Evolutionary conservation across 2,888 invertebrate genomes (phyloP).

Genomic region (Mimumesa dahlbomi): DNA sequence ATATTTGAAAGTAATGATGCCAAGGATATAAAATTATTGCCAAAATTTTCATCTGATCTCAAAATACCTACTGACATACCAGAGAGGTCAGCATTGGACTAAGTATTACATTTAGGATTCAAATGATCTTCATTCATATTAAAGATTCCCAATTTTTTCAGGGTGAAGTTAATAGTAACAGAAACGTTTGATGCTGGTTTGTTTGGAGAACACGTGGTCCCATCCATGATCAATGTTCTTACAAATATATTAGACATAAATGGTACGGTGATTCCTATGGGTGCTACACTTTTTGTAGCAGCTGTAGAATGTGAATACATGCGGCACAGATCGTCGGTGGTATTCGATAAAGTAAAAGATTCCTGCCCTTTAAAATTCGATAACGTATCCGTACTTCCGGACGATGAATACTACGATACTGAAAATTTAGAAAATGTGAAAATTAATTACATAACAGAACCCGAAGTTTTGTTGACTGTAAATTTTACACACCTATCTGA

Average conservation of each 20-base stretch:
- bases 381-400: slow-evolving; percentile 74
- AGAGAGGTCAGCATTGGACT: slow-evolving; percentile 80
- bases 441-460: slow-evolving; percentile 83
- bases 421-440: slow-evolving; percentile 84
- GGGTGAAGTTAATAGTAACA: slow-evolving; percentile 85
- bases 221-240: slow-evolving; percentile 87
- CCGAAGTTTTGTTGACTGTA: slow-evolving; percentile 82
- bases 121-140: neutral
- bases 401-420: slow-evolving; percentile 85
- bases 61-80: slow-evolving; percentile 81
- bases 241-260: slow-evolving; percentile 81
- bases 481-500: slow-evolving; percentile 84
- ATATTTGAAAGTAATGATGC: slow-evolving; percentile 82
- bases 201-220: slow-evolving; percentile 88
- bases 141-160: slow-evolving; percentile 20
- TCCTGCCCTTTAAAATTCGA: slow-evolving; percentile 69
- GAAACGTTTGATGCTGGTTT: slow-evolving; percentile 91
- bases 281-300: slow-evolving; percentile 84
- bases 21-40: slow-evolving; percentile 81
- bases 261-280: slow-evolving; percentile 83
- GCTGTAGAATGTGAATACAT: slow-evolving; percentile 82
- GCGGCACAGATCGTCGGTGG: slow-evolving; percentile 62
- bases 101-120: too few species aligned
- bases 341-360: slow-evolving; percentile 49
- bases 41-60: slow-evolving; percentile 84